A percentile compares a stretch with the other conserved stretches of the same genome.
Evolutionary conservation across 2,888 invertebrate species (phyloP).

Genomic region (Hirtodrosophila alboralis): DNA sequence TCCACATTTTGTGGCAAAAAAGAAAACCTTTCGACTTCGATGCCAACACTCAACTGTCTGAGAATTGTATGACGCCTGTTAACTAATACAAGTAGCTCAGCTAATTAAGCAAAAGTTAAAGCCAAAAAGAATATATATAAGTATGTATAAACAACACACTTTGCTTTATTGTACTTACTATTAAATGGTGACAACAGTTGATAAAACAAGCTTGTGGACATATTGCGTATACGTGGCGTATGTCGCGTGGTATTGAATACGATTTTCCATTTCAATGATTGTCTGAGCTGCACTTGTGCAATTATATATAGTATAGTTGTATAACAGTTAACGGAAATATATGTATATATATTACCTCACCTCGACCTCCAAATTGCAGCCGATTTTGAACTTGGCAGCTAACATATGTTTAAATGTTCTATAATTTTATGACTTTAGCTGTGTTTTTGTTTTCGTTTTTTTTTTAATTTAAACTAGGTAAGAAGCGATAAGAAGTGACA

Average conservation of each 20-base stretch:
- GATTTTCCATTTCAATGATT: constrained; percentile 30
- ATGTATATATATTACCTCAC: constrained; percentile 12
- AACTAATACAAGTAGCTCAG: constrained; percentile 50
- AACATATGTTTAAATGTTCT: constrained; percentile 5
- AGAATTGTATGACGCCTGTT: constrained; percentile 25
- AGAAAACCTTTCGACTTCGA: constrained; percentile 34
- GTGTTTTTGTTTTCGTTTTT: constrained; percentile 1
- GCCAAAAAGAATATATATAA: too few species aligned
- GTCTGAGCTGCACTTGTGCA: constrained; percentile 59
- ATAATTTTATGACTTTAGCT: constrained; percentile 22
- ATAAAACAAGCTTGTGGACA: constrained; percentile 63
- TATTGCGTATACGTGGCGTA: constrained; percentile 54
- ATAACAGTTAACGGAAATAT: too few species aligned
- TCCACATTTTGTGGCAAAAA: constrained; percentile 45
- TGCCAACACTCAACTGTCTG: constrained; percentile 59
- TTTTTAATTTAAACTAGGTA: constrained; percentile 10
- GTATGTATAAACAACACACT: constrained; percentile 14
- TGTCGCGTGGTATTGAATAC: neutral
- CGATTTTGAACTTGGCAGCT: constrained; percentile 67
- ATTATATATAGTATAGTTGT: constrained; percentile 44
- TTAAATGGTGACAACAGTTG: constrained; percentile 56
- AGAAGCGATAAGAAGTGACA: constrained; percentile 42
- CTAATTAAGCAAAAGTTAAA: constrained; percentile 27
- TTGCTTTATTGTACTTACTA: constrained; percentile 41
- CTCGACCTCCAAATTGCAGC: constrained; percentile 48